phyloP scores from a whole-genome alignment of 2,797 vertebrate genomes.

The Brachyrhaphis roseni region DNA sequence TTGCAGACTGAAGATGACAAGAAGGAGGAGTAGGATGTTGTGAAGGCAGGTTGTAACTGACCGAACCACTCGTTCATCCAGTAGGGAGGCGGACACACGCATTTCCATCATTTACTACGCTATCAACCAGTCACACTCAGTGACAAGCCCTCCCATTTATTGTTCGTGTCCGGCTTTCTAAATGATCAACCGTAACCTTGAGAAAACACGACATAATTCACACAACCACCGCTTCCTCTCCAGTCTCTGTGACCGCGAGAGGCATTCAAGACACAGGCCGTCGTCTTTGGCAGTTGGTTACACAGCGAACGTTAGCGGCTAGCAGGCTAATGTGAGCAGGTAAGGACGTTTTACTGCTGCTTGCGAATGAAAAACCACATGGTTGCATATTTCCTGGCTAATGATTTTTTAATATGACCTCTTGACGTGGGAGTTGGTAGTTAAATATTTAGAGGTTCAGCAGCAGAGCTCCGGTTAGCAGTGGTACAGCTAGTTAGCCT shows the following conservation, averaged over 20 bases:
- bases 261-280: conserved; percentile 55
- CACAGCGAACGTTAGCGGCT: conserved; percentile 58
- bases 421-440: not conserved
- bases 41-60: conserved; percentile 66
- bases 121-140: not conserved
- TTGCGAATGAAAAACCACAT: fast-evolving
- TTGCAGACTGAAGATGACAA: conserved; percentile 40
- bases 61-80: conserved; percentile 31
- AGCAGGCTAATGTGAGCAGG: conserved; percentile 64
- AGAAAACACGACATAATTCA: not conserved
- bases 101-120: conserved; percentile 23
- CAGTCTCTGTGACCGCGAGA: conserved; percentile 37
- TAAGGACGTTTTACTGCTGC: conserved; percentile 22
- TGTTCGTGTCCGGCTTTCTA: not conserved
- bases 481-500: conserved; percentile 36
- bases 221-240: conserved; percentile 27
- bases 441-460: not conserved
- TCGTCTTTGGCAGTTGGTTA: conserved; percentile 60
- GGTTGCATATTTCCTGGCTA: fast-evolving
- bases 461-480: conserved; percentile 46
- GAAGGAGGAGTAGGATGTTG: conserved; percentile 59
- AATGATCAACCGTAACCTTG: not conserved
- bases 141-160: not conserved
- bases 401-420: not conserved
- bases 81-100: conserved; percentile 34